Base-by-base conservation (phyloP, 2,113 vertebrate species). In the Spermophilus dauricus region DNA sequence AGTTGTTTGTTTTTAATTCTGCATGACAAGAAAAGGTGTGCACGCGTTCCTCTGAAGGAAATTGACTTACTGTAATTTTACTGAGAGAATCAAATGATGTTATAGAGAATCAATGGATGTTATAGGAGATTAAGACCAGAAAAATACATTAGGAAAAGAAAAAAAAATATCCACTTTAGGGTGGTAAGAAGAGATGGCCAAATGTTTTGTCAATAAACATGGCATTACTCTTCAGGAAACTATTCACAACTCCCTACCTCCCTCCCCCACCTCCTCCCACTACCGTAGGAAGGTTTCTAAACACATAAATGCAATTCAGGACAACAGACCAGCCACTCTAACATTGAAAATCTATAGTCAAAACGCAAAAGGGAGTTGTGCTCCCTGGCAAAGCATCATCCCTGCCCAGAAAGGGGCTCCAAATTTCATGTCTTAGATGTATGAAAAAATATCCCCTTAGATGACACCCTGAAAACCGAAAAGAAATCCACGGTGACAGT, bases 331-430 rank as follows among this genome's bases (percentile, higher is more conserved):
- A 72, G 51, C 42, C 72, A 45, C 26, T 42, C 20, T 45, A 90
- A 90, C 63, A 95, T 89, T 82, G 37, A 81, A 96, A 88, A 85
- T 37, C 51, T 70, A 89, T 76, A 89, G 45, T 83, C 58, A 51
- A 90, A 94, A 93, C 67, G 45, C 39, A 92, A 77, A 95, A 65
- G 42, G 70, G n/a, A 89, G 77, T 28, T 92, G 58, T 90, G 24
- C 34, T 22, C 11, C 10, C 14, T 22, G 85, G 39, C 94, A 48
- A 86, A 91, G 80, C 22, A 18, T 86, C 22, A 18, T 86, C 42
- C 58, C 13, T 12, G 9, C 48, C 69, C n/a, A 18, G 67, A 56
- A 91, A 93, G 1, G 10, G 17, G 28, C 30, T 73, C 88, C 72
- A 73, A 69, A 32, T 37, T 73, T 78, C n/a, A 39, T n/a, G 11